Evolutionary conservation across 2,888 invertebrate species (phyloP), one percentile per base, ranked within the genome.

Genomic region (Empis livida): DNA sequence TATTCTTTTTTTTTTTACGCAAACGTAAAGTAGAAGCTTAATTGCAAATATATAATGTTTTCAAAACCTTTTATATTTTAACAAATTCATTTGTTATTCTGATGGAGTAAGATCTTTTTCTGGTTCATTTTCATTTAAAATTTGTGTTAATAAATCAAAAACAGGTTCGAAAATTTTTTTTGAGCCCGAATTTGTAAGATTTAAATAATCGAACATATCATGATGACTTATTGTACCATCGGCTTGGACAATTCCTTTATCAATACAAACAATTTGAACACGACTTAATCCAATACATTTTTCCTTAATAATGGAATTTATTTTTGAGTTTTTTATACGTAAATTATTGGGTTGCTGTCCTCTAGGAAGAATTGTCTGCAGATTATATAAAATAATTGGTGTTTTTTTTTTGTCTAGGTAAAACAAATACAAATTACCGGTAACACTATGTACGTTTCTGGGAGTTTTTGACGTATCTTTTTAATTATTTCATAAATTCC

Each of bases 181-280:
- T 67, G 89, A 89, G 46, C 92, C 93, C 44, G 82, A 78, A 68
- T 86, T 85, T 2, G 90, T 91, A 50, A 91, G 76, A 61, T 90
- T 84, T 44, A 92, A 77, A 68, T 90, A 94, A 69, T 94, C 93
- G 63, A 87, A 84, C 41, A 94, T 88, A 64, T 93, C 92, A 61
- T 84, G 84, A 62, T 88, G 89, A 62, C 85, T 86, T 49, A 93
- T 90, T 41, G 80, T 78, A 4, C 88, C 85, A 71, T 85, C 85
- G 42, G 75, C 75, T 66, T 85, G 84, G 47, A 88, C 73, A 55
- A 88, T 78, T 42, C 84, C 84, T 60, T 85, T 82, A 60, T 89
- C 89, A 59, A 88, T 82, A 53, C 76, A 71, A 39, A 92, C 81
- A 60, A 84, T 77, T 71, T 88, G 87, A 46, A 85, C 81, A 64